Evolutionary conservation across 2,888 invertebrate genomes (phyloP).

Genomic region (Seira sanloemensis): DNA sequence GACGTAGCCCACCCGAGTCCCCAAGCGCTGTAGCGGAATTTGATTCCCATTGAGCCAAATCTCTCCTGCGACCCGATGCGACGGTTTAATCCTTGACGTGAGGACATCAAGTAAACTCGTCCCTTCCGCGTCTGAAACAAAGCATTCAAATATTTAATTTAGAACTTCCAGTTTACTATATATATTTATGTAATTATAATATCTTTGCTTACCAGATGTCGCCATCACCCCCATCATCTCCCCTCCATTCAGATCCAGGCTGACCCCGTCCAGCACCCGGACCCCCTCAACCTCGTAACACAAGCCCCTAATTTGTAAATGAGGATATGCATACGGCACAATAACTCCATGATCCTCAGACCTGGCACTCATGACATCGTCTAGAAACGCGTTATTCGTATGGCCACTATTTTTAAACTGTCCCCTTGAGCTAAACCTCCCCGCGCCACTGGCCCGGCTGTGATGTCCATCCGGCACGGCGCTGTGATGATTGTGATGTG

Average conservation of each 20-base stretch:
- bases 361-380: conserved; percentile 47
- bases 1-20: conserved; percentile 85
- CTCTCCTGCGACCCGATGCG: conserved; percentile 80
- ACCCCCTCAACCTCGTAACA: conserved; percentile 78
- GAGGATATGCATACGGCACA: conserved; percentile 47
- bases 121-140: conserved; percentile 84
- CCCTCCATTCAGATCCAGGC: conserved; percentile 92
- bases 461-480: conserved; percentile 40
- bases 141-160: neutral
- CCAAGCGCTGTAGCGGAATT: conserved; percentile 83
- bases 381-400: conserved; percentile 42
- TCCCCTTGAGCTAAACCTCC: conserved; percentile 31
- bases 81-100: conserved; percentile 79
- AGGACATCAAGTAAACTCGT: conserved; percentile 88
- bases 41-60: conserved; percentile 91
- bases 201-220: conserved; percentile 78
- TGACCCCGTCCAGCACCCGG: conserved; percentile 84
- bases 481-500: conserved; percentile 31
- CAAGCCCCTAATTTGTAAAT: conserved; percentile 80
- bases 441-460: conserved; percentile 41
- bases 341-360: conserved; percentile 36
- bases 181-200: neutral
- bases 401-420: conserved; percentile 49
- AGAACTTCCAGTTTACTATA: too few species aligned
- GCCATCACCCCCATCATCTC: conserved; percentile 94